Conservation (phyloP, 2,888 invertebrate genomes). For the Sphaerophoria rueppellii region DNA sequence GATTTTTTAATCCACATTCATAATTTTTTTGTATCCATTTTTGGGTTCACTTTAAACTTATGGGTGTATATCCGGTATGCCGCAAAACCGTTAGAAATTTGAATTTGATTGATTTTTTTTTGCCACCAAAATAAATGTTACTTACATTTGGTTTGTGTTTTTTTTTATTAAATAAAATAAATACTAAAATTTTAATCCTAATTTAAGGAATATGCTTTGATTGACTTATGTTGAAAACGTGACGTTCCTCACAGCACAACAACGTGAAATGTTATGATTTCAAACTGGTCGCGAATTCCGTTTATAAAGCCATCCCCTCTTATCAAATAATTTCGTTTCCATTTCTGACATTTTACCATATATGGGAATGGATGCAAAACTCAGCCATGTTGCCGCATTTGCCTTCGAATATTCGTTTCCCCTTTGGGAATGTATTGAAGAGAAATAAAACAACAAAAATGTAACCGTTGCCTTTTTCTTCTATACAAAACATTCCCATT, state of each 20-base stretch:
- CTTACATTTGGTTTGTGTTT: conserved; percentile 80
- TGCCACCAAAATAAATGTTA: conserved; percentile 59
- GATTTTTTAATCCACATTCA: conserved; percentile 1
- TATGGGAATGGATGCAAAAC: conserved; percentile 79
- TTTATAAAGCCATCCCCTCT: conserved; percentile 81
- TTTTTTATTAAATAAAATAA: conserved; percentile 79
- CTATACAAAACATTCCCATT: background rate
- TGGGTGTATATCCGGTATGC: conserved; percentile 13
- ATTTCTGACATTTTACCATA: conserved; percentile 81
- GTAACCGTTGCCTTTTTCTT: conserved; percentile 27
- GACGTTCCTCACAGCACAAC: conserved; percentile 81
- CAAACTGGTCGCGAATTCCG: conserved; percentile 80
- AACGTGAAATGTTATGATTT: conserved; percentile 82
- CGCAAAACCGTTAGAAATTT: conserved; percentile 29
- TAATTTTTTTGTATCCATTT: conserved; percentile 11
- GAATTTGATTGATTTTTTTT: conserved; percentile 2
- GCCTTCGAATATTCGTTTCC: conserved; percentile 70
- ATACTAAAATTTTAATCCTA: conserved; percentile 76
- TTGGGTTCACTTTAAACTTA: conserved; percentile 25
- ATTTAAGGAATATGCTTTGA: conserved; percentile 67
- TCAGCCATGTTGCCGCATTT: conserved; percentile 72
- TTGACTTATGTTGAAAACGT: conserved; percentile 55
- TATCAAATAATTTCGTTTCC: conserved; percentile 78
- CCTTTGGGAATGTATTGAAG: conserved; percentile 58
- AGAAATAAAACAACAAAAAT: background rate